Base-by-base conservation (phyloP, 2,888 invertebrate genomes). In the Toxonevra muliebris region DNA sequence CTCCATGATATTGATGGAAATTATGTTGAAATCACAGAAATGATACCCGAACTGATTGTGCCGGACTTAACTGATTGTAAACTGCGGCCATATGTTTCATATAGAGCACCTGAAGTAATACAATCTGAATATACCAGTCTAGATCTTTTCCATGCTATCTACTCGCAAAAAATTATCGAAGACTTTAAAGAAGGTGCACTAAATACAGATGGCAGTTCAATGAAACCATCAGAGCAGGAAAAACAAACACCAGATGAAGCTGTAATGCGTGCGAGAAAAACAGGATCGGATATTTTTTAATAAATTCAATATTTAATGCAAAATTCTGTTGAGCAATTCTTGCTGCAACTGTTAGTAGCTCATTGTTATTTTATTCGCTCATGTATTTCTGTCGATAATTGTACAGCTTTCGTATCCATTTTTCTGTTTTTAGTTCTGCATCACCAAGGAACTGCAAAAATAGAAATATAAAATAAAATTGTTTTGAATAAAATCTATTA, bases 41-140 rank as follows among this genome's bases (percentile, higher is more conserved):
- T 92, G 91, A 89, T 95, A 72, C 97, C 98, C 0, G 93, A 97
- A 81, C 82, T 98, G 15, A 90, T 98, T 66, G 97, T 98, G 2
- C 98, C 98, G 0, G 91, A 97, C 83, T 86, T 99, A 30, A 90
- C 88, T 72, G 90, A 88, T 74, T 98, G 92, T 80, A 86, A 91
- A 86, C 86, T 99, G 19, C 96, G 95, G 84, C 96, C 98, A 0
- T 99, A 99, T 78, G 98, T 98, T 0, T 94, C 97, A 0, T 98
- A 98, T 83, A 90, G 89, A 83, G 88, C 90, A 0, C 88, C 89
- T 3, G 91, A 94, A 67, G 89, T 96, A 0, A 84, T 88, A 12
- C 94, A 96, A 81, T 88, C 90, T 1, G 91, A 93, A 84, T 95
- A 96, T 76, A 96, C 95, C 0, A 87, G 96, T 0, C 83, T 93